Evolutionary conservation across 2,888 invertebrate genomes (phyloP), one percentile per base, ranked within the genome.

Genomic region (Strigamia transsilvanica): DNA sequence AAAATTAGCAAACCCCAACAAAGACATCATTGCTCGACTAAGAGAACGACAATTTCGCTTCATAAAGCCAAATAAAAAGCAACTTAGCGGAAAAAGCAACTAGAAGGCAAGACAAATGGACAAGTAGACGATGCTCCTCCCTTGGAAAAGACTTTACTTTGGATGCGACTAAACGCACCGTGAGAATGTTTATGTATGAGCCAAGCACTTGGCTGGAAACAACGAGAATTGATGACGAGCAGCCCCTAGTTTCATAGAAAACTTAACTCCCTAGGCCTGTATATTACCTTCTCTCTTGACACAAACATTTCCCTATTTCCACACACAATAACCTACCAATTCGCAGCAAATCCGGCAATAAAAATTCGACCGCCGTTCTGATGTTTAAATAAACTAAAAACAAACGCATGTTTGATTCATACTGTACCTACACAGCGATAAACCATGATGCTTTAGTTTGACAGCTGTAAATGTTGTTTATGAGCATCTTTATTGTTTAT

Each of bases 111-210:
- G 73, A 73, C 73, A 73, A 73, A 73, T 73, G 73, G 73, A 73
- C 73, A 32, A 23, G 73, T 27, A 73, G 73, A 73, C 73, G 73
- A 73, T n/a, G 73, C 32, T 73, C 73, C 73, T 15, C 32, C 32
- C 73, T 73, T 73, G 13, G 73, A 56, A 56, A 56, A 56, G 56
- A 18, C 56, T 56, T 56, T 56, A 73, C 73, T 73, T 73, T 73
- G 73, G 73, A 73, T 73, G 73, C 73, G 73, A 73, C 73, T 73
- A 73, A 73, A 73, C 73, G 73, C 73, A 73, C 73, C 73, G 73
- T 73, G 73, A 73, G 73, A 73, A 73, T 73, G 73, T 73, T 73
- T 73, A 73, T 73, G 73, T 73, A 73, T 73, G 73, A 73, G 27
- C 73, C 73, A 27, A 73, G 27, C 73, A 73, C 73, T 73, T 73